Evolutionary conservation across 2,113 vertebrate species (phyloP).

Genomic region (Mesembrinibis cayennensis): DNA sequence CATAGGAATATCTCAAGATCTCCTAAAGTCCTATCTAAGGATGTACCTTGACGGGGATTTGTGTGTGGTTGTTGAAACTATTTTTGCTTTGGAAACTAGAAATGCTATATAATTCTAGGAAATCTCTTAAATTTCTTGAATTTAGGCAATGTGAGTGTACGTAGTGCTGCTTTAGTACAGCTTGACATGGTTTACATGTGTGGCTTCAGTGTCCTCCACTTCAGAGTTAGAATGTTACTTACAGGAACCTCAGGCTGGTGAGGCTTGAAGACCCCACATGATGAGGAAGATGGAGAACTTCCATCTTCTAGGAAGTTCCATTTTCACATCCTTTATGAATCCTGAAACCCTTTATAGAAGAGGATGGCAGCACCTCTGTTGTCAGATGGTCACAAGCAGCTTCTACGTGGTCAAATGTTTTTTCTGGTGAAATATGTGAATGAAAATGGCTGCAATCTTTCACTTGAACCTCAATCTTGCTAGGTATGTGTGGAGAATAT

Average conservation of each 20-base stretch:
- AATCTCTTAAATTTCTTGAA: background rate
- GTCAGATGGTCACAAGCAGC: background rate
- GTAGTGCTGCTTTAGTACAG: background rate
- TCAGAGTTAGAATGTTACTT: background rate
- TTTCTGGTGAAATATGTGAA: background rate
- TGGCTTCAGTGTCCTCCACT: background rate
- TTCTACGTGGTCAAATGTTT: background rate
- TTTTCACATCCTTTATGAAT: background rate
- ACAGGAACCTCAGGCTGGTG: background rate
- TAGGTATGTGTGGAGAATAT: background rate
- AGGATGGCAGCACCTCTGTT: background rate
- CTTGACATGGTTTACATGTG: background rate
- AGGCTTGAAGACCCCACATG: background rate
- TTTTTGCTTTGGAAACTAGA: background rate
- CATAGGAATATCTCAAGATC: background rate
- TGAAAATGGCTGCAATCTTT: background rate
- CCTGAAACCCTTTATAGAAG: background rate
- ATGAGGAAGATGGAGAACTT: background rate
- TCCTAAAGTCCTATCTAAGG: background rate
- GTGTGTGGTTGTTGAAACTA: background rate
- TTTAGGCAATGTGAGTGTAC: background rate
- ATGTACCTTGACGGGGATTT: background rate
- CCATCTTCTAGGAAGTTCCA: background rate
- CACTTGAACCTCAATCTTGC: background rate
- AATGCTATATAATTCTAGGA: background rate